A percentile compares a stretch with the other conserved stretches of the same genome.
Evolutionary conservation across 2,113 vertebrate species (phyloP).

Genomic region (Gavialis gangeticus): DNA sequence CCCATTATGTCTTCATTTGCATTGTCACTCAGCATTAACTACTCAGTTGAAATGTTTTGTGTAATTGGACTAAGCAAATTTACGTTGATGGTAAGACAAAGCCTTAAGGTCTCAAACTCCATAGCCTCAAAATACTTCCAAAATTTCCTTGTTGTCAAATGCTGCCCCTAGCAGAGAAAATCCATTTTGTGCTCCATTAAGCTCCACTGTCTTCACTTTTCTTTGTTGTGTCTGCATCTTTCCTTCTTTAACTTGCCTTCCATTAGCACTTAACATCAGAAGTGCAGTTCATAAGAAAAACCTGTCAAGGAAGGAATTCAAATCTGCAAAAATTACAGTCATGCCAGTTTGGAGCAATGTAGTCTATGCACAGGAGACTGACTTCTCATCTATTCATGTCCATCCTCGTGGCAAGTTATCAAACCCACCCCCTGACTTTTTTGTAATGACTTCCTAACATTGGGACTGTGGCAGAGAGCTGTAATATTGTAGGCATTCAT

Average conservation of each 20-base stretch:
- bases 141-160: slow-evolving; percentile 30
- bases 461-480: slow-evolving; percentile 20
- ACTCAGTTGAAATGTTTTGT: slow-evolving; percentile 23
- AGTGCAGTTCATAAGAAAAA: slow-evolving; percentile 54
- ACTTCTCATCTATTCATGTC: slow-evolving; percentile 34
- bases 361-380: slow-evolving; percentile 13
- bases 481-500: slow-evolving; percentile 34
- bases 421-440: slow-evolving; percentile 42
- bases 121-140: slow-evolving; percentile 39
- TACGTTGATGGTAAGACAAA: background rate
- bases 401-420: slow-evolving; percentile 44
- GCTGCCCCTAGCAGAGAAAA: slow-evolving; percentile 59
- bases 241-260: background rate
- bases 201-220: slow-evolving; percentile 35
- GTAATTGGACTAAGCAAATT: slow-evolving; percentile 37
- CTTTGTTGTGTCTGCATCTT: background rate
- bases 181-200: slow-evolving; percentile 69
- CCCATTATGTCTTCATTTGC: slow-evolving; percentile 20
- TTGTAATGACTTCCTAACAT: slow-evolving; percentile 5
- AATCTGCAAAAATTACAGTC: slow-evolving; percentile 56
- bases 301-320: slow-evolving; percentile 53
- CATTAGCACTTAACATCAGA: slow-evolving; percentile 45
- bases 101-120: slow-evolving; percentile 35
- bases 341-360: slow-evolving; percentile 50
- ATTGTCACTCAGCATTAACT: background rate